Conservation (phyloP, 2,888 invertebrate species). For the Exephanes ischioxanthus region DNA sequence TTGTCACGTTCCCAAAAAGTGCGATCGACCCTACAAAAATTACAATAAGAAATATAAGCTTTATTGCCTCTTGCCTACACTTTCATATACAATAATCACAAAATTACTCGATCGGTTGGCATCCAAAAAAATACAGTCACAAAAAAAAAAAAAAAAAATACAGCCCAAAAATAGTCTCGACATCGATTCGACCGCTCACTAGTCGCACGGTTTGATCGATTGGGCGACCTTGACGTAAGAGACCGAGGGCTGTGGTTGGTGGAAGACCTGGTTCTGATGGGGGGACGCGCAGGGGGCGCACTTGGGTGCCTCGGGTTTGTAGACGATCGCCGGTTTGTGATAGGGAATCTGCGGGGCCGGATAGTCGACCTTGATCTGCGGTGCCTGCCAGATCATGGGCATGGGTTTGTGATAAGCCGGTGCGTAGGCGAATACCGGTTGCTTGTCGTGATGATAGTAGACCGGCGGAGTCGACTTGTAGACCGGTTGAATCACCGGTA, state of each 20-base stretch:
- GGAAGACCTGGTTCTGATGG: slow-evolving; percentile 68
- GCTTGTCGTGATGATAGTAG: slow-evolving; percentile 46
- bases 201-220: slow-evolving; percentile 55
- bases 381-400: slow-evolving; percentile 43
- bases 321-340: slow-evolving; percentile 73
- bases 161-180: not conserved
- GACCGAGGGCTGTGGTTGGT: slow-evolving; percentile 66
- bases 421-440: slow-evolving; percentile 75
- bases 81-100: too few relatives aligned
- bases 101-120: not conserved
- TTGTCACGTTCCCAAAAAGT: too few relatives aligned
- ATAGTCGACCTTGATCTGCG: slow-evolving; percentile 42
- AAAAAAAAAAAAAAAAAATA: not conserved
- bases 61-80: too few relatives aligned
- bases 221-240: slow-evolving; percentile 71
- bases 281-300: slow-evolving; percentile 62
- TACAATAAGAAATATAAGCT: too few relatives aligned
- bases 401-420: slow-evolving; percentile 76
- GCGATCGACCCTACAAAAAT: too few relatives aligned
- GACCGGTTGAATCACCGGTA: slow-evolving; percentile 45
- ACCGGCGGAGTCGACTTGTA: slow-evolving; percentile 58
- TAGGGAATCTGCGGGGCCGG: too few relatives aligned
- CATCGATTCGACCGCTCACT: not conserved
- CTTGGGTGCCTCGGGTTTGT: slow-evolving; percentile 61
- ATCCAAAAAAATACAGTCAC: not conserved